These are phyloP conservation scores for Coelogynopora nodosa DNA, from an alignment of 2,888 invertebrate genomes.

Conservation along the genomic window DNA sequence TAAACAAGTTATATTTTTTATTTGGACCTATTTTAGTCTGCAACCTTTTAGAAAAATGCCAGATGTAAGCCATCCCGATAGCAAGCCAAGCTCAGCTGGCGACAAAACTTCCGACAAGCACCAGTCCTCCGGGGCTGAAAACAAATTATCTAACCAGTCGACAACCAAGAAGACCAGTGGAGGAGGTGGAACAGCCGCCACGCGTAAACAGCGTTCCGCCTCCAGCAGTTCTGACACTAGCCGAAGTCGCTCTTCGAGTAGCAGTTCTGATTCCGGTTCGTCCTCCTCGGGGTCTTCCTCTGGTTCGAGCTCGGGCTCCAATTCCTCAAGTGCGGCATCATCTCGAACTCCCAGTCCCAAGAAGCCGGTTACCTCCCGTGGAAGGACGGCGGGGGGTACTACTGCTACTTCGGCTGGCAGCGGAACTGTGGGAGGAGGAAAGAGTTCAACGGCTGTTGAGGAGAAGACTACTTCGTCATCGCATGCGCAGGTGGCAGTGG, in stretches of 20 bases:
- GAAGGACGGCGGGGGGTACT: neutral
- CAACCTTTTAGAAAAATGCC: neutral
- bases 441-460: neutral
- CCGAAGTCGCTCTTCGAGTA: neutral
- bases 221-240: neutral
- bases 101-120: neutral
- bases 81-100: neutral
- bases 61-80: neutral
- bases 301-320: neutral
- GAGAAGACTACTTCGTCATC: neutral
- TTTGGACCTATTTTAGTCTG: no score
- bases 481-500: neutral
- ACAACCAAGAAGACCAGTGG: neutral
- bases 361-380: neutral
- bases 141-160: neutral
- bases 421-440: neutral
- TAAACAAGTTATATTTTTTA: no score
- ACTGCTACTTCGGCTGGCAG: neutral
- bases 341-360: neutral
- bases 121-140: neutral
- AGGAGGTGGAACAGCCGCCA: neutral
- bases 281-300: conserved; percentile 26
- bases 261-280: conserved; percentile 11
- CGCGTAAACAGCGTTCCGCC: neutral
- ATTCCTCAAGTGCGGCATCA: neutral